These are phyloP conservation scores for Perodicticus potto DNA, from an alignment of 2,797 vertebrate genomes.

Conservation along the genomic window DNA sequence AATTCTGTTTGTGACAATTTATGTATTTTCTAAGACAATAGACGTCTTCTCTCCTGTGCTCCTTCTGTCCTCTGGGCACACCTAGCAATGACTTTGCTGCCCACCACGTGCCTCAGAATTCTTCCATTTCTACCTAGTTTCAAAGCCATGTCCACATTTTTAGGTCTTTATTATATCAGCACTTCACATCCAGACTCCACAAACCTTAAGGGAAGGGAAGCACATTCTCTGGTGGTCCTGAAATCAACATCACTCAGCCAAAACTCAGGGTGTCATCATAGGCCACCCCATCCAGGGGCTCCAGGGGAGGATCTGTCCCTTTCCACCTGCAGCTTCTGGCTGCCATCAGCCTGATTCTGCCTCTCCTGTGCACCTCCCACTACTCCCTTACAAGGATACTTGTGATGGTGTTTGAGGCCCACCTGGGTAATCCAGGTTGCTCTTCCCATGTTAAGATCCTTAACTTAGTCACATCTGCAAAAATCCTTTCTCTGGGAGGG, in stretches of 20 bases:
- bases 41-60: neutral
- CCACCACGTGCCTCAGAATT: neutral
- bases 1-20: neutral
- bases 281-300: neutral
- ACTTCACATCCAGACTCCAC: too few species aligned
- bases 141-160: neutral
- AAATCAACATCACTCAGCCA: too few species aligned
- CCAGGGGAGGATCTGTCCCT: too few species aligned
- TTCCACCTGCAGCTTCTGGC: neutral
- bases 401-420: neutral
- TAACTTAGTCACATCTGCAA: neutral
- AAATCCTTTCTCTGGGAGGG: neutral
- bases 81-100: too few species aligned
- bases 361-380: neutral
- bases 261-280: neutral
- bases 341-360: rapidly evolving
- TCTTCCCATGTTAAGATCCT: neutral
- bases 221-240: neutral
- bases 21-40: too few species aligned
- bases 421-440: rapidly evolving
- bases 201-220: neutral
- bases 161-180: neutral
- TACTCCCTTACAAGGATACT: rapidly evolving
- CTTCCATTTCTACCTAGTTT: neutral
- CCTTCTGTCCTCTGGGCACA: too few species aligned